Conservation (phyloP, 2,888 invertebrate species). For the Melinaea menophilus region DNA sequence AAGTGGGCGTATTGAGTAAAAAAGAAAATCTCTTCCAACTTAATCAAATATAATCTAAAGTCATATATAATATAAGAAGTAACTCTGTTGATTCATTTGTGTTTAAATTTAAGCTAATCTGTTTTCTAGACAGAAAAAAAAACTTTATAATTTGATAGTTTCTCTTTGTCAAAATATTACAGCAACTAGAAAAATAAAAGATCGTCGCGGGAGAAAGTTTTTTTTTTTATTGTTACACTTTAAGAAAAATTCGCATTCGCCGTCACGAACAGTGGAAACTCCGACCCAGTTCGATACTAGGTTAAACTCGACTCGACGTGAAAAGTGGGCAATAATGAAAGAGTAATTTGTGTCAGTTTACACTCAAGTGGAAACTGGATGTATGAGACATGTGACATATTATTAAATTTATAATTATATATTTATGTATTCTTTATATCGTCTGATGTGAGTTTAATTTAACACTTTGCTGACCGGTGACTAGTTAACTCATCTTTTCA, state of each 20-base stretch:
- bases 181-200: background rate
- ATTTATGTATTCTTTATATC: too few relatives aligned
- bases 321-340: slow-evolving; percentile 27
- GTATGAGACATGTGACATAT: slow-evolving; percentile 6
- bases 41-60: too few relatives aligned
- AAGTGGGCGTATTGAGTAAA: too few relatives aligned
- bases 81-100: too few relatives aligned
- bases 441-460: too few relatives aligned
- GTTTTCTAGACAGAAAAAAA: too few relatives aligned
- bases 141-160: background rate
- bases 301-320: slow-evolving; percentile 26
- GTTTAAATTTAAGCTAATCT: too few relatives aligned
- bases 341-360: slow-evolving; percentile 26
- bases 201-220: background rate
- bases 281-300: slow-evolving; percentile 31
- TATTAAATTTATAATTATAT: background rate
- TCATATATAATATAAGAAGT: too few relatives aligned
- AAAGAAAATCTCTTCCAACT: too few relatives aligned
- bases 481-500: too few relatives aligned
- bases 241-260: slow-evolving; percentile 22
- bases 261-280: slow-evolving; percentile 26
- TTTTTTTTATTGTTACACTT: slow-evolving; percentile 4
- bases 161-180: background rate
- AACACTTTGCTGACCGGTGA: too few relatives aligned
- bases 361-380: slow-evolving; percentile 11